Evolutionary conservation across 2,797 vertebrate species (phyloP), one percentile per base, ranked within the genome.

Genomic region (Cetoscarus ocellatus): DNA sequence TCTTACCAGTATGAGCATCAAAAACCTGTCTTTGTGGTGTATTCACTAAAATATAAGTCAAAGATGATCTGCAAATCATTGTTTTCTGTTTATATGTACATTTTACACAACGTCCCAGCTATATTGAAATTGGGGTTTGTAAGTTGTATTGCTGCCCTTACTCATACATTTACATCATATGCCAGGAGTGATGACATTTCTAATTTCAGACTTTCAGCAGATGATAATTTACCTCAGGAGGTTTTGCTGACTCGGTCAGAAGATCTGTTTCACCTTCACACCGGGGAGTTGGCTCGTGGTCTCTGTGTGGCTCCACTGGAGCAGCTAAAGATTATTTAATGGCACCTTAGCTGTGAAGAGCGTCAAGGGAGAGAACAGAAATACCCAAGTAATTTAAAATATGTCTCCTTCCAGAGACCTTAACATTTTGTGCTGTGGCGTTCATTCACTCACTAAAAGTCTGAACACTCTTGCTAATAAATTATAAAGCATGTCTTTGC

Each of bases 271-370:
- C 61, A 60, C 27, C 47, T 52, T 56, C 53, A 65, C 61, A 59
- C 57, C 42, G 10, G 67, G 52, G 67, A 78, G 57, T 59, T 3
- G 9, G 11, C 18, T 42, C 34, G 53, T 11, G 48, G 70, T 56
- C 9, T 1, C 45, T 27, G 14, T 62, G 48, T 59, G 42, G 62
- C 65, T 75, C 54, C 55, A 66, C 72, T 74, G 76, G 63, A 80
- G 50, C 73, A 18, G 58, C 75, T 66, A 40, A 68, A 52, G 38
- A 52, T 53, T 68, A 43, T 63, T 64, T 79, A 73, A 77, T 68
- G 65, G 51, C 44, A 51, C 47, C 45, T 52, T 14, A 39, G 44
- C 65, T 27, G 38, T 17, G 42, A 67, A 54, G n/a, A 19, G 35
- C 48, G 48, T 77, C 55, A 10, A 9, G 59, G 74, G 71, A 59